A percentile compares a stretch with the other conserved stretches of the same genome.
Conservation (phyloP, 2,113 vertebrate species). For the Vicugna pacos region DNA sequence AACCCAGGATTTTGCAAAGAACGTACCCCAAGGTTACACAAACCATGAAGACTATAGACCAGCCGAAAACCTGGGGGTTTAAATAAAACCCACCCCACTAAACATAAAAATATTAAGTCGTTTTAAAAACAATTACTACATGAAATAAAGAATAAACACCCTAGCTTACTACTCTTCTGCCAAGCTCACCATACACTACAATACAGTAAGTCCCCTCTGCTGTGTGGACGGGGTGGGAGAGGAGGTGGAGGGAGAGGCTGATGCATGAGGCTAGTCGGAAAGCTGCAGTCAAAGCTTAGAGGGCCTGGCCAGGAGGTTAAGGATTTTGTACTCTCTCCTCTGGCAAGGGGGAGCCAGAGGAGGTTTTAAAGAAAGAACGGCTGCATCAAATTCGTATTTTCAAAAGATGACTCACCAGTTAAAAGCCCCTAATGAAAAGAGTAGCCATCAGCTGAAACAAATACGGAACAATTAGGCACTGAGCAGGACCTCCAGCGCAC, state of each 20-base stretch:
- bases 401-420: slow-evolving; percentile 29
- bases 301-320: not conserved
- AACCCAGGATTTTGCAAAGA: slow-evolving; percentile 61
- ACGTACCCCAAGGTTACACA: slow-evolving; percentile 34
- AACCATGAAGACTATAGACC: slow-evolving; percentile 61
- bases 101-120: slow-evolving; percentile 51
- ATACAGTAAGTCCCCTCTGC: not conserved
- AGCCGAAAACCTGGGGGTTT: slow-evolving; percentile 64
- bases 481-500: not conserved
- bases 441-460: not conserved
- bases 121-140: slow-evolving; percentile 59
- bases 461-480: not conserved
- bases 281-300: not conserved
- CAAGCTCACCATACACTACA: slow-evolving; percentile 21
- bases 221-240: not conserved
- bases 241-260: rapidly evolving
- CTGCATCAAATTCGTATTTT: slow-evolving; percentile 27
- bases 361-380: slow-evolving; percentile 13
- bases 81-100: slow-evolving; percentile 62
- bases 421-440: slow-evolving; percentile 45
- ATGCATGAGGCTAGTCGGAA: not conserved
- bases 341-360: not conserved
- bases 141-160: slow-evolving; percentile 61
- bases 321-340: not conserved
- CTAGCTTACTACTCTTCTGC: slow-evolving; percentile 41